Base-by-base conservation (phyloP, 2,888 invertebrate species). In the Morpho helenor region DNA sequence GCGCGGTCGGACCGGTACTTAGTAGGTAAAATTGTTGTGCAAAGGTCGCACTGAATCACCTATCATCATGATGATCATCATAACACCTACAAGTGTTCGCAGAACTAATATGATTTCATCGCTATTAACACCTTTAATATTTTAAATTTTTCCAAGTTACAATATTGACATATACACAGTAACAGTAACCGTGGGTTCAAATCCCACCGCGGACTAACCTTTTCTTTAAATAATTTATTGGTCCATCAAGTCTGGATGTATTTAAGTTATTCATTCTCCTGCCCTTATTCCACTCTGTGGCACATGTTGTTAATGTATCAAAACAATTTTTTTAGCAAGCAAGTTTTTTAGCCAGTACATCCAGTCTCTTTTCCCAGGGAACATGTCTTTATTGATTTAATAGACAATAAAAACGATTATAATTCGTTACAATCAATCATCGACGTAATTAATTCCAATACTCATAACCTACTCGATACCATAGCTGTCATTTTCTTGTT, bases 11-110 rank as follows among this genome's bases (percentile, higher is more conserved):
- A 31, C 31, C 31, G 31, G 5, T 31, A 31, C 0, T 1, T 31
- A 31, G 4, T 31, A 31, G 16, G 16, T 31, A 31, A 31, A 31
- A 31, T 31, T 2, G 52, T 5, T 52, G 3, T 8, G 10, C 42
- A 55, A 55, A 55, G 54, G 46, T 59, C 59, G 44, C 31, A 1
- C 10, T 80, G 80, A 76, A 62, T 78, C 78, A 79, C 71, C 63
- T 68, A 71, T 75, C 71, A 66, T 69, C 45, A 52, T 52, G 58
- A 58, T 41, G n/a, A n/a, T n/a, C n/a, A n/a, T n/a, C n/a, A n/a
- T n/a, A n/a, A n/a, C n/a, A n/a, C n/a, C n/a, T 41, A 46, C 22
- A 47, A 53, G 53, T 46, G 53, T 53, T 53, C 53, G 45, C 9
- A 53, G 53, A 46, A 53, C 22, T 46, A 53, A 46, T 53, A 46